Evolutionary conservation across 1,140 invertebrate species (phyloP).

Genomic region (Zaprionus africanus): DNA sequence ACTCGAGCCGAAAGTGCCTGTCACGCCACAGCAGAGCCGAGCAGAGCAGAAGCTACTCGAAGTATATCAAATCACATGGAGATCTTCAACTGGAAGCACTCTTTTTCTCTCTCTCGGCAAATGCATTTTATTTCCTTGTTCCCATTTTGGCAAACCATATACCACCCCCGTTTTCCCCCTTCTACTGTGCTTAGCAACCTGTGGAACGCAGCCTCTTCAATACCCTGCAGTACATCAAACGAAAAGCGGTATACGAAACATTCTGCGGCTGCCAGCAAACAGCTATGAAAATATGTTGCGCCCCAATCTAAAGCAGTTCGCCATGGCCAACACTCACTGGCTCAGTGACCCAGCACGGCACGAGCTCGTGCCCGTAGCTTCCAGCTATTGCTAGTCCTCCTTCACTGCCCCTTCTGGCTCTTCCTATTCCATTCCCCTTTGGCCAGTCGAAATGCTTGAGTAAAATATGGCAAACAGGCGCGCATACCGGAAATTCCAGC

Average conservation of each 20-base stretch:
- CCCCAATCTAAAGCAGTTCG: slow-evolving; percentile 4
- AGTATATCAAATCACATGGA: slow-evolving; percentile 1
- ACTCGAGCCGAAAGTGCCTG: slow-evolving; percentile 58
- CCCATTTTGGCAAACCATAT: background rate
- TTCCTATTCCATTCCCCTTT: background rate
- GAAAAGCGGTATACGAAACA: slow-evolving; percentile 80
- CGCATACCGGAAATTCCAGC: slow-evolving; percentile 83
- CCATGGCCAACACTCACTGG: background rate
- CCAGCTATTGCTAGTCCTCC: background rate
- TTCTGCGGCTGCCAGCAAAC: slow-evolving; percentile 58
- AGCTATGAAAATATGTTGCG: slow-evolving; percentile 38
- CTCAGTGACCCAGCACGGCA: slow-evolving; percentile 33
- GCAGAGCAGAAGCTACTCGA: slow-evolving; percentile 32
- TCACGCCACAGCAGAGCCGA: slow-evolving; percentile 62
- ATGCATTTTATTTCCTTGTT: slow-evolving; percentile 28
- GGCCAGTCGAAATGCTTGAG: slow-evolving; percentile 50
- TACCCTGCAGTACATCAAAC: slow-evolving; percentile 81
- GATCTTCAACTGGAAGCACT: slow-evolving; percentile 11
- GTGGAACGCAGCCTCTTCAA: slow-evolving; percentile 82
- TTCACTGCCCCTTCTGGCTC: background rate
- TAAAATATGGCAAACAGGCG: slow-evolving; percentile 71
- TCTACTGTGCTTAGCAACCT: slow-evolving; percentile 64
- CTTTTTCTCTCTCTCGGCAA: background rate
- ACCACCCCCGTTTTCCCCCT: background rate
- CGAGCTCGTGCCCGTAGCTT: background rate